These are phyloP conservation scores for Dinoponera quadriceps DNA, from an alignment of 1,140 invertebrate species.

Conservation along the genomic window DNA sequence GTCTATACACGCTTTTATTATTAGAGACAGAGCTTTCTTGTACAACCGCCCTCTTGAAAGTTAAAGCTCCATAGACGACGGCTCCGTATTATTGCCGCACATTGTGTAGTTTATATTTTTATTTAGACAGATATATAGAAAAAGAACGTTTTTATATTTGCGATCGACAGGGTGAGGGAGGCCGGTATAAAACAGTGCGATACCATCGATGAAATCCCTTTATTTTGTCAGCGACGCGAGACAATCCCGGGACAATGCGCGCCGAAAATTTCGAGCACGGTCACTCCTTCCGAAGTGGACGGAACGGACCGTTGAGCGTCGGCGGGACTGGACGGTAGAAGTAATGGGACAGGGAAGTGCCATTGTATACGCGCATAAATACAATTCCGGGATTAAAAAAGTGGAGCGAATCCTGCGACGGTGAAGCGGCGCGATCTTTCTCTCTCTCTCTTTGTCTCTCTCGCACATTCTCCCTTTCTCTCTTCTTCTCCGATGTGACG, in stretches of 20 bases:
- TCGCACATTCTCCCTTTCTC: no score
- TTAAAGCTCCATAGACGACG: not conserved
- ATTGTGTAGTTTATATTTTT: not conserved
- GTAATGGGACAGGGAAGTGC: slow-evolving; percentile 68
- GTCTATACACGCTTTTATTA: not conserved
- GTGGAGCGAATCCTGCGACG: slow-evolving; percentile 48
- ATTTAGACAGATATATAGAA: slow-evolving; percentile 34
- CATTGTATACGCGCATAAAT: slow-evolving; percentile 67
- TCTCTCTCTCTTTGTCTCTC: not conserved
- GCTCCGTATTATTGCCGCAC: no score
- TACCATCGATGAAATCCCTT: slow-evolving; percentile 40
- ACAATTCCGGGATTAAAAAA: slow-evolving; percentile 75
- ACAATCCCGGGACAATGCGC: slow-evolving; percentile 48
- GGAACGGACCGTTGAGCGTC: slow-evolving; percentile 14
- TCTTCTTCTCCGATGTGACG: slow-evolving; percentile 17
- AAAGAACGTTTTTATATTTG: slow-evolving; percentile 24
- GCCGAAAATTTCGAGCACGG: slow-evolving; percentile 51
- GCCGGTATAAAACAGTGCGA: slow-evolving; percentile 24
- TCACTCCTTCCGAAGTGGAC: slow-evolving; percentile 27
- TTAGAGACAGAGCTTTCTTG: slow-evolving; percentile 16
- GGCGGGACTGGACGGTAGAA: slow-evolving; percentile 30
- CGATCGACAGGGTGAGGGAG: not conserved
- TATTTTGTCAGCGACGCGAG: slow-evolving; percentile 41
- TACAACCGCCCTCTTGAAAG: slow-evolving; percentile 8
- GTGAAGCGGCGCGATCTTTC: slow-evolving; percentile 47